Evolutionary conservation across 2,113 vertebrate genomes (phyloP).

Genomic region (Okapia johnstoni): DNA sequence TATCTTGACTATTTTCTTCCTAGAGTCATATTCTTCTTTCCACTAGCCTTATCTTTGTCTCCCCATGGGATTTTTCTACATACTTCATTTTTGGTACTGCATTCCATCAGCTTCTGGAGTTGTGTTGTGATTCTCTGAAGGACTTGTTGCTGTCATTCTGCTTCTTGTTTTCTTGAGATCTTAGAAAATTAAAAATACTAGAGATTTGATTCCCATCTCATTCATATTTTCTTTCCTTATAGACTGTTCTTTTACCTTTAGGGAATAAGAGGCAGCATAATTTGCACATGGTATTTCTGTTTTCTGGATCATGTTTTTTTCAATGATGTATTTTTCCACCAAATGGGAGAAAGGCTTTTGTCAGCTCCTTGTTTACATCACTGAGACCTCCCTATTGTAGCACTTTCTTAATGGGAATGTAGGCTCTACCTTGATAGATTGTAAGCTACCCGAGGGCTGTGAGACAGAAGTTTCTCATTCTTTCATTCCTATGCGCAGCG

Average conservation of each 20-base stretch:
- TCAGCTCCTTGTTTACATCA: not conserved
- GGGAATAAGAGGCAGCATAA: not conserved
- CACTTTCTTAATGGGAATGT: not conserved
- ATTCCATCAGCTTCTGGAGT: not conserved
- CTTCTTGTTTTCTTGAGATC: not conserved
- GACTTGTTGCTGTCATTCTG: not conserved
- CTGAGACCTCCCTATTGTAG: not conserved
- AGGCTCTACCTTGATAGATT: not conserved
- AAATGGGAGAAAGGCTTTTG: not conserved
- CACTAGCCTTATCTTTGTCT: not conserved
- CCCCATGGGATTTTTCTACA: not conserved
- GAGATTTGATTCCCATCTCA: not conserved
- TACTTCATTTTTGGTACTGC: not conserved
- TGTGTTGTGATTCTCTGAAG: not conserved
- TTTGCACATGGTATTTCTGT: not conserved
- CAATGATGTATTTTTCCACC: not conserved
- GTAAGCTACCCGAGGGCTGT: not conserved
- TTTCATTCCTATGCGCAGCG: not conserved
- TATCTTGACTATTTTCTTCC: not conserved
- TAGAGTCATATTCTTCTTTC: not conserved
- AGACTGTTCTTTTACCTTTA: not conserved
- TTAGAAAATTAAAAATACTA: not conserved
- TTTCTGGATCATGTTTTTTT: not conserved
- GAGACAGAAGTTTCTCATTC: not conserved
- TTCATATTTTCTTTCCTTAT: not conserved